These are phyloP conservation scores for Chelonus formosanus DNA, from an alignment of 2,888 invertebrate species.

Conservation along the genomic window DNA sequence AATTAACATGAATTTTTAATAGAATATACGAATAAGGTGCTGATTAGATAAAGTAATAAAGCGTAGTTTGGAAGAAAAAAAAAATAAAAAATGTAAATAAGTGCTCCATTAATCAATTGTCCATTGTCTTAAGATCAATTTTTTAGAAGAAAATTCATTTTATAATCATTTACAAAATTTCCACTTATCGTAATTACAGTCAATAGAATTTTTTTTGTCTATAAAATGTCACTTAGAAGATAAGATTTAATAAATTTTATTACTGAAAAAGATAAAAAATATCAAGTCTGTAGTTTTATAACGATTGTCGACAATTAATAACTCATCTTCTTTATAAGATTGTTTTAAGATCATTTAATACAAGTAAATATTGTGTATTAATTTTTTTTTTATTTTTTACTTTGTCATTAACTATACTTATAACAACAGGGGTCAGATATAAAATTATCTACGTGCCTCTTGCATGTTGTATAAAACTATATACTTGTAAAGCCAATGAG, in stretches of 20 bases:
- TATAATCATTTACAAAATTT: slow-evolving; percentile 9
- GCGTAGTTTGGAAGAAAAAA: neutral
- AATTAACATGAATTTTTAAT: no score
- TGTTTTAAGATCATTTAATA: slow-evolving; percentile 25
- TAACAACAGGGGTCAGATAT: slow-evolving; percentile 22
- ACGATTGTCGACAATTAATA: slow-evolving; percentile 27
- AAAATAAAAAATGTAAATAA: slow-evolving; percentile 15
- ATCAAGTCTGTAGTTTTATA: slow-evolving; percentile 8
- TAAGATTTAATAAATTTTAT: slow-evolving; percentile 21
- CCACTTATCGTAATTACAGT: slow-evolving; percentile 1
- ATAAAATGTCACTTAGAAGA: neutral
- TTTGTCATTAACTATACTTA: slow-evolving; percentile 20
- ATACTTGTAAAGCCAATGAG: slow-evolving; percentile 37
- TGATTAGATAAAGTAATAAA: slow-evolving; percentile 18
- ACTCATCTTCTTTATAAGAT: slow-evolving; percentile 26
- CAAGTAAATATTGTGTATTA: slow-evolving; percentile 15
- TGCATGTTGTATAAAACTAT: slow-evolving; percentile 35
- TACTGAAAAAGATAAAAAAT: neutral
- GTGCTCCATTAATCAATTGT: slow-evolving; percentile 24
- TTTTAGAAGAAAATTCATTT: slow-evolving; percentile 1
- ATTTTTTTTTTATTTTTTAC: slow-evolving; percentile 19
- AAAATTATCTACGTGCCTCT: slow-evolving; percentile 27
- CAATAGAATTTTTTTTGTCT: slow-evolving; percentile 19
- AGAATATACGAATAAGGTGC: slow-evolving; percentile 38
- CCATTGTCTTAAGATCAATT: slow-evolving; percentile 8